A percentile compares a stretch with the other conserved stretches of the same genome.
phyloP scores from a whole-genome alignment of 2,113 vertebrate genomes.

The Aleadryas rufinucha region DNA sequence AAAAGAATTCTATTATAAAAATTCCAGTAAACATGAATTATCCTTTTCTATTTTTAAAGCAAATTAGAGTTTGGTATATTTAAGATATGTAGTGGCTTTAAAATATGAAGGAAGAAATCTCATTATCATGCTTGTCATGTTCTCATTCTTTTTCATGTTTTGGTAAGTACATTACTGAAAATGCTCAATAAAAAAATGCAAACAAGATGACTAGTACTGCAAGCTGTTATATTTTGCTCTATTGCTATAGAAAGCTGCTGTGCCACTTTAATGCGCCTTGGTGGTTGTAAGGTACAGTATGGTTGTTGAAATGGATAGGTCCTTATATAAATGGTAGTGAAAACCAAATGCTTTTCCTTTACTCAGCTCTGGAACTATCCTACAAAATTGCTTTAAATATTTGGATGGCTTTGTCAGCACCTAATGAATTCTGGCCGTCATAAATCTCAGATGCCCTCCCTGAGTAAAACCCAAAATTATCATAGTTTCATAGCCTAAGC shows the following conservation, averaged over 20 bases:
- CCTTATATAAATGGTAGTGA: neutral
- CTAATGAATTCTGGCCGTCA: slow-evolving; percentile 58
- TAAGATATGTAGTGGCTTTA: neutral
- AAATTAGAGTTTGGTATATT: neutral
- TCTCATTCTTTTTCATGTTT: neutral
- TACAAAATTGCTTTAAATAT: slow-evolving; percentile 26
- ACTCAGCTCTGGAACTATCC: neutral
- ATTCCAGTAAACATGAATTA: neutral
- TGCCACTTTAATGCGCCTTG: neutral
- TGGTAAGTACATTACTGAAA: neutral
- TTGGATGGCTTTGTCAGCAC: slow-evolving; percentile 36
- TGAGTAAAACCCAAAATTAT: slow-evolving; percentile 47
- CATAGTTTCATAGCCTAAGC: slow-evolving; percentile 46
- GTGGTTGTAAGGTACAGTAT: neutral
- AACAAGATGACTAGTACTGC: neutral
- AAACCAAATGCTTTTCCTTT: slow-evolving; percentile 15
- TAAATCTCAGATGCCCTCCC: slow-evolving; percentile 55
- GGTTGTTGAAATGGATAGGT: neutral
- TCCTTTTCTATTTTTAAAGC: neutral
- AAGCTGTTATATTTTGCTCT: neutral
- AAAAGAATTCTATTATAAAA: neutral
- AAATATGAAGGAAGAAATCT: neutral
- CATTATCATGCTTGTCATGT: neutral
- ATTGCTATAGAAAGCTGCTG: neutral
- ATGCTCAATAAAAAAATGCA: neutral